Evolutionary conservation across 2,113 vertebrate genomes (phyloP), one percentile per base, ranked within the genome.

Genomic region (Mellivora capensis): DNA sequence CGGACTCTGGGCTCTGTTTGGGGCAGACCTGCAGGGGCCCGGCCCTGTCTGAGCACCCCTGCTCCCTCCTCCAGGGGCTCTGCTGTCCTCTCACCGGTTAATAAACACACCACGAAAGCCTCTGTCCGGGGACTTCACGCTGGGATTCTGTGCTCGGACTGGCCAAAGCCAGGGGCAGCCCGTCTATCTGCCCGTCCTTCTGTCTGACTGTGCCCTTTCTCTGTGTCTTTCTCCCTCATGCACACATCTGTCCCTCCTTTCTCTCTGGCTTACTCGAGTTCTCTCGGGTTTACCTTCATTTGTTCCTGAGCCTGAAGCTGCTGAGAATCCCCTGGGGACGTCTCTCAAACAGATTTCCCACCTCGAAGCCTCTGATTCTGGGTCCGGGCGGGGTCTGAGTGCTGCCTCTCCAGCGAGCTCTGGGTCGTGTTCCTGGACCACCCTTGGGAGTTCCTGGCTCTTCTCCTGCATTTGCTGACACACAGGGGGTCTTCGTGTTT

Each of bases 21-120:
- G 85, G 81, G 77, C 12, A 4, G 27, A 20, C 0, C 0, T 0
- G 54, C 27, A 49, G 34, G 20, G 7, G 20, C 23, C 20, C 25
- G 20, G 71, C 27, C 59, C 1, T 17, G 0, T 17, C n/a, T 2
- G 42, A 77, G 69, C 4, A 7, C 3, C 39, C 25, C 17, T 2
- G 23, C 76, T 18, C 17, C 29, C 4, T 39, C 14, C n/a, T 37
- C 21, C 0, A n/a, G 12, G 8, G 7, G 5, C 14, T 29, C 62
- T 21, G 17, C 59, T 34, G 27, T 27, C 87, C n/a, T 62, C 82
- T 27, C 47, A 12, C 15, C 0, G 4, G 31, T 25, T 11, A 10
- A 39, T 14, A 23, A 47, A 15, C 3, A 2, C 1, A 10, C 15
- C 54, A 31, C 2, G 2, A 92, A 15, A 20, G 9, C 42, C 79